Conservation (phyloP, 1,140 invertebrate species). For the Drosophila mauritiana region DNA sequence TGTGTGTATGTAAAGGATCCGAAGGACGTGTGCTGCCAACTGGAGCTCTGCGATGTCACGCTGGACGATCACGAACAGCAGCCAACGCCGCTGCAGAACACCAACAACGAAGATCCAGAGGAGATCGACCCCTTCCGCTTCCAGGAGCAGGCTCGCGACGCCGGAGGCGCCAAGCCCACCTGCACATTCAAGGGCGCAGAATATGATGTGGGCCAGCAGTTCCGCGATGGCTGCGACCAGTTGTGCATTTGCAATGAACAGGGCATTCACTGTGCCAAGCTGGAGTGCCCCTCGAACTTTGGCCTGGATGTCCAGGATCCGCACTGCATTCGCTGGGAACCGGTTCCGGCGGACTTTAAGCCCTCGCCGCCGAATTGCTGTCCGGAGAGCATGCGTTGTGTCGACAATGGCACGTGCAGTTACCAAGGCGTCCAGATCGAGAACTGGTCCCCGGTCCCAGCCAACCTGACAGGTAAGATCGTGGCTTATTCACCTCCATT, state of each 20-base stretch:
- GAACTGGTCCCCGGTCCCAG: conserved; percentile 89
- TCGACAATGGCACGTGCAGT: conserved; percentile 91
- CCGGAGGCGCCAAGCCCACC: conserved; percentile 37
- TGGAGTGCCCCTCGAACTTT: conserved; percentile 93
- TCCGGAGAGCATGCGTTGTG: conserved; percentile 90
- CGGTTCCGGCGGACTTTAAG: conserved; percentile 89
- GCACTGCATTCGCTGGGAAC: conserved; percentile 93
- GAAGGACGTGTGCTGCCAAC: conserved; percentile 92
- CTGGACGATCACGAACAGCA: conserved; percentile 89
- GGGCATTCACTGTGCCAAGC: conserved; percentile 89
- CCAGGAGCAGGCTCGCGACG: conserved; percentile 71
- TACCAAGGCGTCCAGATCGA: conserved; percentile 89
- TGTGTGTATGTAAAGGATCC: conserved; percentile 91
- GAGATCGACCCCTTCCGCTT: conserved; percentile 50
- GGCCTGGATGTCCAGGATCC: conserved; percentile 93
- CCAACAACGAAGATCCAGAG: conserved; percentile 56
- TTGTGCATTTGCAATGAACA: conserved; percentile 89
- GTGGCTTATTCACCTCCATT: conserved; percentile 15
- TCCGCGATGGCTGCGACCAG: conserved; percentile 91
- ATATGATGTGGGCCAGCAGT: conserved; percentile 86
- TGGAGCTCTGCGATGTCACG: conserved; percentile 92
- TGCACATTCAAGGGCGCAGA: conserved; percentile 70
- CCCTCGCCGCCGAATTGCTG: conserved; percentile 93
- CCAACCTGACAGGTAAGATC: conserved; percentile 85
- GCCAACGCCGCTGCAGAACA: conserved; percentile 47